Percentiles rank a stretch among this genome's conserved stretches.
Conservation (phyloP, 2,888 invertebrate species). For the Aquatica leii region DNA sequence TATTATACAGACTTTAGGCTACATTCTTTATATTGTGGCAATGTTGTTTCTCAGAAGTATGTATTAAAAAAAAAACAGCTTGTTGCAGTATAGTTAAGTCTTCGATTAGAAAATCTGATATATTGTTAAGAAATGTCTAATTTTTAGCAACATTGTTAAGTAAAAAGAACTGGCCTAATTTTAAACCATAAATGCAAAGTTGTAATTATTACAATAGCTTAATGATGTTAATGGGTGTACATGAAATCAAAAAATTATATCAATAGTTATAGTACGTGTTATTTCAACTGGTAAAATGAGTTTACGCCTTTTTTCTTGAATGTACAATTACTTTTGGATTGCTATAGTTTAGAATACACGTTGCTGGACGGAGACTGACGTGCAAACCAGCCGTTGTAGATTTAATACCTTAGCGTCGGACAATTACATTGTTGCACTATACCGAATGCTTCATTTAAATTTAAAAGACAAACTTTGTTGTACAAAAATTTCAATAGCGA, state of each 20-base stretch:
- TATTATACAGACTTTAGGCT: slow-evolving; percentile 45
- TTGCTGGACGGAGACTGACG: slow-evolving; percentile 62
- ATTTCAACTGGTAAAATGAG: slow-evolving; percentile 49
- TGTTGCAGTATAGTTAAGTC: slow-evolving; percentile 4
- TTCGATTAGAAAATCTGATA: slow-evolving; percentile 23
- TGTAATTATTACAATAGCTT: slow-evolving; percentile 48
- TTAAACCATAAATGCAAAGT: slow-evolving; percentile 44
- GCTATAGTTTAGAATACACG: slow-evolving; percentile 56
- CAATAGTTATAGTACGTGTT: slow-evolving; percentile 53
- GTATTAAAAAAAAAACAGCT: neutral
- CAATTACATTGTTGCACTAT: slow-evolving; percentile 42
- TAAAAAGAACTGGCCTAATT: slow-evolving; percentile 15
- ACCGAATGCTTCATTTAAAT: slow-evolving; percentile 9
- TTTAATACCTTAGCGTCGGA: slow-evolving; percentile 61
- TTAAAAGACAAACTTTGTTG: neutral
- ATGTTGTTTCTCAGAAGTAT: slow-evolving; percentile 3
- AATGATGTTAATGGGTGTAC: slow-evolving; percentile 51
- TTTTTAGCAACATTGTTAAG: slow-evolving; percentile 11
- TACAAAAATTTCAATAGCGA: neutral
- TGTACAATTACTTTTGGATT: slow-evolving; percentile 50
- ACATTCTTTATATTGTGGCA: slow-evolving; percentile 10
- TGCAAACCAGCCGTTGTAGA: slow-evolving; percentile 62
- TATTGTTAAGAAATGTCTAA: slow-evolving; percentile 6
- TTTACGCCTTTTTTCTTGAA: slow-evolving; percentile 46
- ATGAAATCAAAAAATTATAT: slow-evolving; percentile 53